phyloP scores from a whole-genome alignment of 2,888 invertebrate genomes.

The Caenorhabditis sp. region DNA sequence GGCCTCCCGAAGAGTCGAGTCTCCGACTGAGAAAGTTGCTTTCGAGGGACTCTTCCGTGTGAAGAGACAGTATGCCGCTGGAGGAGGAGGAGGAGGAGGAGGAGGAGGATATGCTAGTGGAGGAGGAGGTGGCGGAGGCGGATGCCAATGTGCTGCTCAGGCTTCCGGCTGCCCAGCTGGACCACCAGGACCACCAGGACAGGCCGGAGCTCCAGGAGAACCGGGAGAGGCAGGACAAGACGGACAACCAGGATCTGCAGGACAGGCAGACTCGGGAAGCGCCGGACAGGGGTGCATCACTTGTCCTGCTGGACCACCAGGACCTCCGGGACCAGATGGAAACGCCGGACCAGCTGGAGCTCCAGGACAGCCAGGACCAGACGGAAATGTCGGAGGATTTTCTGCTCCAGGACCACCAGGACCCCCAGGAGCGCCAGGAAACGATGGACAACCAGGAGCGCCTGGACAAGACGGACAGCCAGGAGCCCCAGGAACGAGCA shows the following conservation, averaged over 20 bases:
- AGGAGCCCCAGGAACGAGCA: constrained; percentile 46
- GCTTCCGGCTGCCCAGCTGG: constrained; percentile 68
- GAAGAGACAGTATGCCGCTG: constrained; percentile 40
- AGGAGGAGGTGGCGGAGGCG: constrained; percentile 44
- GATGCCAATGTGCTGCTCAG: constrained; percentile 58
- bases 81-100: constrained; percentile 37
- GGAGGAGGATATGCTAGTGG: constrained; percentile 34
- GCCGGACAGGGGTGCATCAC: constrained; percentile 42
- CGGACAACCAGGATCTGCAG: constrained; percentile 48
- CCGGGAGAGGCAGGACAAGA: constrained; percentile 41
- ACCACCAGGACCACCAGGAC: constrained; percentile 69
- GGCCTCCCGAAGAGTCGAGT: constrained; percentile 43
- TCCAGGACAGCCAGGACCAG: constrained; percentile 51
- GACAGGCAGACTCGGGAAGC: constrained; percentile 36
- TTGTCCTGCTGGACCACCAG: constrained; percentile 60
- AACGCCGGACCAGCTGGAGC: constrained; percentile 49
- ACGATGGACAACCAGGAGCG: constrained; percentile 54
- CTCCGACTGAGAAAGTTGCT: constrained; percentile 45
- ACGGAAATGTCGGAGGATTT: constrained; percentile 42
- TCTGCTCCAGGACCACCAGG: constrained; percentile 51
- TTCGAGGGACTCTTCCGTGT: constrained; percentile 56
- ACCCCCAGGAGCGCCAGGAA: constrained; percentile 56
- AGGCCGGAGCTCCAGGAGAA: constrained; percentile 50
- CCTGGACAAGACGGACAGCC: constrained; percentile 53
- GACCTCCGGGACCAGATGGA: constrained; percentile 57